phyloP scores from a whole-genome alignment of 2,113 vertebrate genomes.

The Plecturocebus donacophilus region DNA sequence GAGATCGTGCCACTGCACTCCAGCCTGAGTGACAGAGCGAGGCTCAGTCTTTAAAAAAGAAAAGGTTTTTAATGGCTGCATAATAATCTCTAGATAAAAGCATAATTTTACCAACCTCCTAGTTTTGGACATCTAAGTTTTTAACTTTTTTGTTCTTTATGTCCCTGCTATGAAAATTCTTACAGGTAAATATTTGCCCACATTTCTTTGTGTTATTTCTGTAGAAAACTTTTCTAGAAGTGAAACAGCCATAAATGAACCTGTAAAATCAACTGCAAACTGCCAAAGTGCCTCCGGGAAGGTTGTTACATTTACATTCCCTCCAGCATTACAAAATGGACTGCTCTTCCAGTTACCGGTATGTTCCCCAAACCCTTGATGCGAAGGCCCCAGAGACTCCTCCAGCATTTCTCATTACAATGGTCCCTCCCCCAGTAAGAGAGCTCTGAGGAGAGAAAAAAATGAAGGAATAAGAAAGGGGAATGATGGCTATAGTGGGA shows the following conservation, averaged over 20 bases:
- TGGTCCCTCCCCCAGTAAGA: not conserved
- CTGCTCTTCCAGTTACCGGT: not conserved
- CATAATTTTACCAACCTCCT: not conserved
- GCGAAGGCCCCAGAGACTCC: not conserved
- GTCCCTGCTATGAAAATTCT: not conserved
- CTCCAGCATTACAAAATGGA: not conserved
- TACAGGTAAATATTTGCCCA: not conserved
- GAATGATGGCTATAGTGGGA: not conserved
- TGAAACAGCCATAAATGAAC: not conserved
- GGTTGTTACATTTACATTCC: not conserved
- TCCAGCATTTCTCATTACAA: conserved; percentile 46
- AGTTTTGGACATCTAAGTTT: not conserved
- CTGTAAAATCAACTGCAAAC: not conserved
- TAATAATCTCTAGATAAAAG: not conserved
- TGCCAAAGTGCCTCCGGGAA: not conserved
- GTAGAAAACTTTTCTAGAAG: conserved; percentile 19
- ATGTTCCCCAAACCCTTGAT: not conserved
- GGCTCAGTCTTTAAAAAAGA: too few relatives aligned
- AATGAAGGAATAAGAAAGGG: not conserved
- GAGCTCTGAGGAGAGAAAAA: not conserved
- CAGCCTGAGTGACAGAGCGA: too few relatives aligned
- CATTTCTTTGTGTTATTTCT: not conserved
- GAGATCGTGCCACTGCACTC: too few relatives aligned
- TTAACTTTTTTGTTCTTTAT: not conserved
- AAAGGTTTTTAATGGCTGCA: not conserved